These are phyloP conservation scores for Zygothrica quintamaculata DNA, from an alignment of 2,888 invertebrate species.

Conservation along the genomic window DNA sequence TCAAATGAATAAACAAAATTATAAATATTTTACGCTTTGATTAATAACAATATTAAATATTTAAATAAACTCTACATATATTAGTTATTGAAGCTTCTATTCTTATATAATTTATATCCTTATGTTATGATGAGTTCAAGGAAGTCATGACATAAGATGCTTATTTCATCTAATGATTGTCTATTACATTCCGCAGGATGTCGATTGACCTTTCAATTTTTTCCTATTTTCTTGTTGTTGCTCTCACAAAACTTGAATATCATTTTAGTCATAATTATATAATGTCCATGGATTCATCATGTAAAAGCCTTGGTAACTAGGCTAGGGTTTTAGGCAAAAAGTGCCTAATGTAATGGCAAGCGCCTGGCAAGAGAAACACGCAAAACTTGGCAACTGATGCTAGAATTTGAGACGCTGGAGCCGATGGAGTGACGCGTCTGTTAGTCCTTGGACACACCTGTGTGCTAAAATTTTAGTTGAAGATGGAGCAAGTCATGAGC, in stretches of 20 bases:
- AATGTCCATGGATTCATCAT: not conserved
- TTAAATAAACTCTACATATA: too few species aligned
- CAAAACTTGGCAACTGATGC: slow-evolving; percentile 76
- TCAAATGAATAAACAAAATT: not conserved
- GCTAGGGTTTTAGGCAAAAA: slow-evolving; percentile 13
- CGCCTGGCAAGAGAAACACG: slow-evolving; percentile 59
- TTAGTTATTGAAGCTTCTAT: too few species aligned
- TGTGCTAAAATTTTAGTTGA: slow-evolving; percentile 53
- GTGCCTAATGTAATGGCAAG: slow-evolving; percentile 35
- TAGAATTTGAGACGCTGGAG: slow-evolving; percentile 29
- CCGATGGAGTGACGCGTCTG: slow-evolving; percentile 30
- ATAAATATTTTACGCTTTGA: too few species aligned
- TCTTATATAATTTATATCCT: too few species aligned
- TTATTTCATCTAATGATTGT: too few species aligned
- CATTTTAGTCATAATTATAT: slow-evolving; percentile 25
- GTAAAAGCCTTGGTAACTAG: not conserved
- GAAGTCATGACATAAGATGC: too few species aligned
- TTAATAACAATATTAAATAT: too few species aligned
- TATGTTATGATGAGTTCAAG: too few species aligned
- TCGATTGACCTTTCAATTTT: too few species aligned
- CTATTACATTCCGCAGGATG: too few species aligned
- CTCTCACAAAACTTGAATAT: slow-evolving; percentile 15
- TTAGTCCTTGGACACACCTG: slow-evolving; percentile 74
- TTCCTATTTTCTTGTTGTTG: too few species aligned
- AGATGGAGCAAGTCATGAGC: slow-evolving; percentile 73